phyloP scores from a whole-genome alignment of 2,888 invertebrate species.

The Corbicula japonica region DNA sequence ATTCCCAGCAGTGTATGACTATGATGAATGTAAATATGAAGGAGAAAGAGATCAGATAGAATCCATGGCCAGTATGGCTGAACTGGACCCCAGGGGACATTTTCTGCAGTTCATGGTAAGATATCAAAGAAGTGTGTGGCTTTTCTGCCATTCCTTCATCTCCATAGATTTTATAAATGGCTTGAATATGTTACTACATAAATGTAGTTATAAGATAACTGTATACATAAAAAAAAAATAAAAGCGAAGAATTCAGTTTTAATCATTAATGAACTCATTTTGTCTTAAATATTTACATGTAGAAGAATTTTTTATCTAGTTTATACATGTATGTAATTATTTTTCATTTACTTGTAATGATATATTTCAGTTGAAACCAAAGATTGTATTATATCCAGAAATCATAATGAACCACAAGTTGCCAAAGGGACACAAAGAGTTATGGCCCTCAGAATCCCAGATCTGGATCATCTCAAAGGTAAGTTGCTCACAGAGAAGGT shows the following conservation, averaged over 20 bases:
- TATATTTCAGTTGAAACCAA: conserved; percentile 45
- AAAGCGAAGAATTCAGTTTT: too few species aligned
- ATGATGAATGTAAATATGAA: conserved; percentile 46
- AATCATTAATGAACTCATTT: too few species aligned
- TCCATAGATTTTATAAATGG: too few species aligned
- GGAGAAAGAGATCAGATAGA: conserved; percentile 60
- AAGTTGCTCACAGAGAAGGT: too few species aligned
- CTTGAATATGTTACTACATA: too few species aligned
- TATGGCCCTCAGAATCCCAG: conserved; percentile 79
- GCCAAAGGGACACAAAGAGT: conserved; percentile 68
- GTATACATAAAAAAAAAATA: too few species aligned
- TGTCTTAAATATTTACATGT: too few species aligned
- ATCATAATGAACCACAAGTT: conserved; percentile 79
- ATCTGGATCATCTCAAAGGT: conserved; percentile 85
- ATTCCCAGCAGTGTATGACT: conserved; percentile 73
- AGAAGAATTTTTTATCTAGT: too few species aligned
- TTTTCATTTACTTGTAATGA: too few species aligned
- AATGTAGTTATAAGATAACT: too few species aligned
- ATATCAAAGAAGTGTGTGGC: background rate
- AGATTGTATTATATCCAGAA: conserved; percentile 81
- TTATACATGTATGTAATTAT: too few species aligned
- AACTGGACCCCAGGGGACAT: conserved; percentile 73
- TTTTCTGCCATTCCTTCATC: too few species aligned
- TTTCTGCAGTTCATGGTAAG: conserved; percentile 79
- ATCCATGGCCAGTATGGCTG: conserved; percentile 65